Base-by-base conservation (phyloP, 2,113 vertebrate species). In the Columba janthina region DNA sequence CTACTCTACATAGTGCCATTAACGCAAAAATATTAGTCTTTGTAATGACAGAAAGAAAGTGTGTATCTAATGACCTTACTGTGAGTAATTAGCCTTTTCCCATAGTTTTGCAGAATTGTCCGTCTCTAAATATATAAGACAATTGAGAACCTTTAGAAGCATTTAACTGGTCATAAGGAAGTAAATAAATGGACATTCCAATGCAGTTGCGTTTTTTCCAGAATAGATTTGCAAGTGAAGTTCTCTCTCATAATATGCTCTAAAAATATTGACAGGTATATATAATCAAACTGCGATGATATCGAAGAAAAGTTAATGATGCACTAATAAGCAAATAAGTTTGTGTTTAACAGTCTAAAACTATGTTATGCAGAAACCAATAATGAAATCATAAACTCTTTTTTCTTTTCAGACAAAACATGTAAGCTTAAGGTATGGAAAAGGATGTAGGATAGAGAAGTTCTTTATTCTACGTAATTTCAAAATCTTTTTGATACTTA, bases 11-110 rank as follows among this genome's bases (percentile, higher is more conserved):
- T 70, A 95, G 28, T 66, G 58, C 60, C 70, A 88, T 94, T 96
- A 96, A 91, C 88, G 67, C 77, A 96, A 96, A 97, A 97, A 96
- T 97, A 96, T 93, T 96, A 94, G 94, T 96, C 94, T 97, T 97
- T 92, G 56, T 97, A 97, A 97, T 97, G 96, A 95, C 75, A 92
- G 90, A 96, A 97, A 95, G 87, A 93, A 97, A 96, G 92, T 90
- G 84, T 92, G 84, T 92, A 93, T 97, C 96, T 97, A 97, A 97
- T 94, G 95, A 97, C 97, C 95, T 98, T 91, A 89, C 82, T 93
- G 90, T 92, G 74, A 97, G 82, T 96, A 97, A 97, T 97, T 97
- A 96, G 90, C 94, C 95, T 96, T 97, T 97, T 94, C 79, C 85
- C n/a, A 91, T 71, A 87, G 72, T 91, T 92, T 94, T 93, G 90